Base-by-base conservation (phyloP, 37 sponge, comb jelly and placozoan genomes). In the Beroe ovata region DNA sequence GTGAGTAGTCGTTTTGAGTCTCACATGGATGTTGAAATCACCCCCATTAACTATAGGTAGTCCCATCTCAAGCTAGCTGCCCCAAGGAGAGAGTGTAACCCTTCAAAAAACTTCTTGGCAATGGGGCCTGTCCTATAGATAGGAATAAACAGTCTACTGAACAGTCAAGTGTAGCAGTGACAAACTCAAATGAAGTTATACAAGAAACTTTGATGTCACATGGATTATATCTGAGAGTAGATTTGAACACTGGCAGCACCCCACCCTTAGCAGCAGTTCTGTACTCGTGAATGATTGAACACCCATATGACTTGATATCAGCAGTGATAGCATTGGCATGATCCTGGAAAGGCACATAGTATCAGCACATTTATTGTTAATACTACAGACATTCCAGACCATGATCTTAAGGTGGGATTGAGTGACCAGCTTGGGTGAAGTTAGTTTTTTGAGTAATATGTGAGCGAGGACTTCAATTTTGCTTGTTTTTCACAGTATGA, bases 261-360 rank as follows among this genome's bases (percentile, higher is more conserved):
- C 63, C 63, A 4, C 63, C 63, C 20, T 62, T 62, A 21, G 23
- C 20, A 62, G 8, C 63, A 28, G 23, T 20, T 62, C 63, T 62
- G 21, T 28, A 62, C 8, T 25, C 4, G 21, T 62, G 63, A 20
- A 28, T 21, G 29, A 62, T 62, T 4, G 4, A n/a, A 25, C 20
- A 62, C 19, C 63, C 63, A 62, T 28, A 62, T 62, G 63, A 62
- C 63, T 62, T 62, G 8, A 62, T 62, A 62, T 28, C 63, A 62
- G 63, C 63, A n/a, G 63, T 62, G 8, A 25, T 62, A 20, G 63
- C 28, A 62, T 62, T 62, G 8, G 23, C 4, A 21, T 28, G 23
- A 16, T 62, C 63, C n/a, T n/a, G n/a, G n/a, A n/a, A n/a, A 28
- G 6, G 21, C 63, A 28, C 63, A 62, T 62, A n/a, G 29, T 20